Evolutionary conservation across 2,113 vertebrate genomes (phyloP).

Genomic region (Riparia riparia): DNA sequence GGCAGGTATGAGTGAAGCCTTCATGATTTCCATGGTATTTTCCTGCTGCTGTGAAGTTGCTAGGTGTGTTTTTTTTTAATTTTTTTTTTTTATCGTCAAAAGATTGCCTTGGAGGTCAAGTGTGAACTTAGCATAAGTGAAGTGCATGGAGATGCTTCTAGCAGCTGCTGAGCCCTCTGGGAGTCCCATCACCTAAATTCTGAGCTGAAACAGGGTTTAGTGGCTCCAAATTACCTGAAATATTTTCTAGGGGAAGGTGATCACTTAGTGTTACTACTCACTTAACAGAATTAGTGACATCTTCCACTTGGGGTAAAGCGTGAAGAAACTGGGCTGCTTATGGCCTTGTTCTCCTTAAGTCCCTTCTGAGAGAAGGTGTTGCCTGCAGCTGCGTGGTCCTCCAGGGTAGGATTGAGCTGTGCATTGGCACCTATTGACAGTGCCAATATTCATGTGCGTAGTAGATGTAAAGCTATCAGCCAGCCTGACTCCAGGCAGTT

Average conservation of each 20-base stretch:
- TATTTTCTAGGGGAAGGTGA: neutral
- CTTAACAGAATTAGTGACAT: neutral
- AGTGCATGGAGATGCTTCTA: neutral
- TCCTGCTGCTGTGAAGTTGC: neutral
- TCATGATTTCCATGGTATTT: neutral
- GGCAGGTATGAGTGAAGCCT: conserved; percentile 1
- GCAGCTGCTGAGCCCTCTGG: neutral
- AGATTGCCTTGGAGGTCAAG: neutral
- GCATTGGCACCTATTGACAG: accelerated
- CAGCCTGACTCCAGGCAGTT: neutral
- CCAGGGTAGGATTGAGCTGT: neutral
- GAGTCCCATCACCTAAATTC: neutral
- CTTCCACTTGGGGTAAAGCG: neutral
- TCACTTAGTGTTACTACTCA: neutral
- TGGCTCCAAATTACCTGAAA: neutral
- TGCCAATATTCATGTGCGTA: neutral
- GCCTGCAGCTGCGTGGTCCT: neutral
- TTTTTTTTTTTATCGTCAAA: neutral
- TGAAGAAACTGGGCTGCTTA: neutral
- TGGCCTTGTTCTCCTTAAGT: neutral
- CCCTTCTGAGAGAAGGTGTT: neutral
- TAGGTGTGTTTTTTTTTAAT: neutral
- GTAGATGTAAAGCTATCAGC: neutral
- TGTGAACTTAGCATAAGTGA: neutral
- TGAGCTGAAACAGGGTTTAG: neutral